Percentiles rank a stretch among this genome's conserved stretches.
Conservation (phyloP, 2,888 invertebrate genomes). For the Schizotus pectinicornis region DNA sequence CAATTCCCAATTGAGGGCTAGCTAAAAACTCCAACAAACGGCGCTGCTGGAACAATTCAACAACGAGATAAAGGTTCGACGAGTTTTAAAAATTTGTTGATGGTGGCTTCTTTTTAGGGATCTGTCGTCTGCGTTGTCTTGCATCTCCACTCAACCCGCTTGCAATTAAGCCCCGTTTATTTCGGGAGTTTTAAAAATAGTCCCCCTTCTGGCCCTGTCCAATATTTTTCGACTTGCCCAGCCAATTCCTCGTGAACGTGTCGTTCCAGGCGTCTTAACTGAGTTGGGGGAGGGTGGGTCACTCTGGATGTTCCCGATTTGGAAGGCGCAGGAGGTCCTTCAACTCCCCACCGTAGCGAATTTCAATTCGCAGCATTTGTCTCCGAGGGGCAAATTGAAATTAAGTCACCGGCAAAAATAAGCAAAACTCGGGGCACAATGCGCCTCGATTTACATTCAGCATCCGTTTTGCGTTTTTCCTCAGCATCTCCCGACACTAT, state of each 20-base stretch:
- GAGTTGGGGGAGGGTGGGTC: constrained; percentile 15
- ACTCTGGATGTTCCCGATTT: constrained; percentile 5
- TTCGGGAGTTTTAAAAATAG: constrained; percentile 32
- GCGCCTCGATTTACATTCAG: constrained; percentile 24
- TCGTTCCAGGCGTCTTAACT: constrained; percentile 13
- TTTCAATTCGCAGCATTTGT: constrained; percentile 6
- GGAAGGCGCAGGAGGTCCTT: constrained; percentile 18
- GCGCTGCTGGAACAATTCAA: constrained; percentile 4
- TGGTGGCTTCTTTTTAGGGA: too few relatives aligned
- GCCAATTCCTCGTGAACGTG: constrained; percentile 16
- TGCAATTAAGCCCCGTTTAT: constrained; percentile 25
- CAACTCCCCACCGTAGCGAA: constrained; percentile 14
- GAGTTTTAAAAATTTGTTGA: too few relatives aligned
- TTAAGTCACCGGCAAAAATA: constrained; percentile 20
- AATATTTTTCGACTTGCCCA: constrained; percentile 33
- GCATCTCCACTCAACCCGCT: not conserved
- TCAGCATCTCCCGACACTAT: constrained; percentile 20
- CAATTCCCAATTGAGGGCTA: constrained; percentile 14
- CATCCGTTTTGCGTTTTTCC: constrained; percentile 30
- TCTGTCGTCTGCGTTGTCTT: too few relatives aligned
- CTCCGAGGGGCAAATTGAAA: constrained; percentile 15
- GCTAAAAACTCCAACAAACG: constrained; percentile 19
- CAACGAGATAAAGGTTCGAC: too few relatives aligned
- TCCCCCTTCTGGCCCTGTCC: constrained; percentile 31
- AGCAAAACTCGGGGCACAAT: constrained; percentile 12